A percentile compares a stretch with the other conserved stretches of the same genome.
Evolutionary conservation across 2,113 vertebrate species (phyloP).

Genomic region (Pollachius pollachius): DNA sequence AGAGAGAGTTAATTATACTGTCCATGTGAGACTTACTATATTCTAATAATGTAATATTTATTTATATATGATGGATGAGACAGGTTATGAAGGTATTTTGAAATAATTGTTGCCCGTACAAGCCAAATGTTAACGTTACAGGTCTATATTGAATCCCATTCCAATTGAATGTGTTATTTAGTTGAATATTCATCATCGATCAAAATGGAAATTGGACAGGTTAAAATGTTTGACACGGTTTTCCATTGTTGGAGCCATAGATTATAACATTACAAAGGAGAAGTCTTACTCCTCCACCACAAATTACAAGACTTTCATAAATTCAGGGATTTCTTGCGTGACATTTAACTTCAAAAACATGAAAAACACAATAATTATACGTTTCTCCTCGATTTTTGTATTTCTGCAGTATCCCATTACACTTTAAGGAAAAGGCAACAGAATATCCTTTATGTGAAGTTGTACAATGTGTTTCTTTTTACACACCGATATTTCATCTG

Average conservation of each 20-base stretch:
- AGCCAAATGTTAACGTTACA: too few relatives aligned
- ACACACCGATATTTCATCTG: conserved; percentile 17
- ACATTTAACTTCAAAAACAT: conserved; percentile 4
- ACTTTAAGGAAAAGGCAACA: conserved; percentile 1
- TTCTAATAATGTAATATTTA: too few relatives aligned
- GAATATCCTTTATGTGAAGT: conserved; percentile 6
- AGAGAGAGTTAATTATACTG: not conserved
- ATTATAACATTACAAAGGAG: not conserved
- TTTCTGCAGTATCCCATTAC: conserved; percentile 10
- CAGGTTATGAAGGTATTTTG: too few relatives aligned
- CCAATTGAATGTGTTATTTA: too few relatives aligned
- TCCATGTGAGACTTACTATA: too few relatives aligned
- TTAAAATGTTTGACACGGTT: too few relatives aligned
- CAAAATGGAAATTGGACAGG: too few relatives aligned
- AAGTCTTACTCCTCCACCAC: not conserved
- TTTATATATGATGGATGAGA: too few relatives aligned
- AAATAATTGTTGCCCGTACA: too few relatives aligned
- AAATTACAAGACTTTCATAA: conserved; percentile 22
- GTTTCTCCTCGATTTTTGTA: conserved; percentile 3
- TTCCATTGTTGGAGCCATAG: too few relatives aligned
- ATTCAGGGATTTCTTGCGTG: conserved; percentile 1
- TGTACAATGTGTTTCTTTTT: conserved; percentile 34
- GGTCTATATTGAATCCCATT: too few relatives aligned
- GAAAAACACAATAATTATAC: not conserved
- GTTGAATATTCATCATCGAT: too few relatives aligned